Conservation (phyloP, 1,140 invertebrate genomes). For the Ips nitidus region DNA sequence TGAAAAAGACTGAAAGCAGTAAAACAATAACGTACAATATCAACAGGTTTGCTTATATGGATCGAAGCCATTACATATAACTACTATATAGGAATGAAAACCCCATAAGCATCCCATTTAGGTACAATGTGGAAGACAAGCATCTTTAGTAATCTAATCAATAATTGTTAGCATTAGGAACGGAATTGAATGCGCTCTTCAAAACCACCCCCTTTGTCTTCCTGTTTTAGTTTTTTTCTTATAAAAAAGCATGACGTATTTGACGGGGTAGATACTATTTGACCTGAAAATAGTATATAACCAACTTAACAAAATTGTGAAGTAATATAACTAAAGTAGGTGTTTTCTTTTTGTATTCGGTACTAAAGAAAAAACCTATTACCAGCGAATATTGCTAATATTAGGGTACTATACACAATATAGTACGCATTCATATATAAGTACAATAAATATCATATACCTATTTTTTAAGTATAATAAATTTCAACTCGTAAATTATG, state of each 20-base stretch:
- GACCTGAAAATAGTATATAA: too few species aligned
- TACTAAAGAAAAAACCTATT: too few species aligned
- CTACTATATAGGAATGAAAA: conserved; percentile 4
- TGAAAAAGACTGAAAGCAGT: too few species aligned
- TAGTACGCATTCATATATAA: conserved; percentile 9
- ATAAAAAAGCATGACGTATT: too few species aligned
- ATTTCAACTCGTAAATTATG: conserved; percentile 1
- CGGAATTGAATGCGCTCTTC: conserved; percentile 37
- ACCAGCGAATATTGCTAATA: too few species aligned
- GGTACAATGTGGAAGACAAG: conserved; percentile 48
- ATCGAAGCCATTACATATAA: neutral
- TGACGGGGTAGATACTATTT: too few species aligned
- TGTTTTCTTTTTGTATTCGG: too few species aligned
- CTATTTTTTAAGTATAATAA: neutral
- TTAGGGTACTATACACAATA: neutral
- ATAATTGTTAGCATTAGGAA: conserved; percentile 36
- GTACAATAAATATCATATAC: conserved; percentile 26
- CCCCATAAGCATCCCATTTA: conserved; percentile 14
- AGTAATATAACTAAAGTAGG: too few species aligned
- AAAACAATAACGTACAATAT: too few species aligned
- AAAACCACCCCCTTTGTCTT: conserved; percentile 26
- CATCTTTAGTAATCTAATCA: conserved; percentile 49
- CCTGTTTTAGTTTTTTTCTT: too few species aligned
- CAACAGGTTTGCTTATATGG: too few species aligned
- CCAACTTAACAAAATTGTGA: too few species aligned